A percentile compares a stretch with the other conserved stretches of the same genome.
Evolutionary conservation across 1,140 invertebrate genomes (phyloP).

Genomic region (Chlorops oryzae): DNA sequence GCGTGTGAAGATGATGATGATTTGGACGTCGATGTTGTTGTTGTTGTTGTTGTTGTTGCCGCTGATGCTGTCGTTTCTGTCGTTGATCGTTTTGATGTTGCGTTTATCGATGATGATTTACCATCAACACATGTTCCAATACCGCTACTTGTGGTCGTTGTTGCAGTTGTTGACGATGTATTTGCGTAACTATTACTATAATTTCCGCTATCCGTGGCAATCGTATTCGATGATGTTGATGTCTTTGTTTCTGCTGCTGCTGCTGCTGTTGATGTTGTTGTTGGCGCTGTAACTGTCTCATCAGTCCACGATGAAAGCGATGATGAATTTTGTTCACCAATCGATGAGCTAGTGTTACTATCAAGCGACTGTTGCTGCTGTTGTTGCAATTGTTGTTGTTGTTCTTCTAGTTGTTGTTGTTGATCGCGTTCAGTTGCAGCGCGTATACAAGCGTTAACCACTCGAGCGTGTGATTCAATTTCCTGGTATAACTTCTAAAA

Average conservation of each 20-base stretch:
- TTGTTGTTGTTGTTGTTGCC: slow-evolving; percentile 38
- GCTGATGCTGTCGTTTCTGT: slow-evolving; percentile 18
- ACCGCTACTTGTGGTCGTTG: too few species aligned
- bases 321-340: slow-evolving; percentile 18
- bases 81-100: slow-evolving; percentile 25
- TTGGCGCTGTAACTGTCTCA: slow-evolving; percentile 25
- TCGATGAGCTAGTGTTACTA: slow-evolving; percentile 21
- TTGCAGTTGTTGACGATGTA: too few species aligned
- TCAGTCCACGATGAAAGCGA: slow-evolving; percentile 33
- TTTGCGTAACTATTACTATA: too few species aligned
- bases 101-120: background rate
- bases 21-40: slow-evolving; percentile 1
- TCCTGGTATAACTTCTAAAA: slow-evolving; percentile 65
- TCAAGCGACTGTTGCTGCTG: slow-evolving; percentile 16
- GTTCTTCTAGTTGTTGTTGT: slow-evolving; percentile 21
- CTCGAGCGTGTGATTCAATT: slow-evolving; percentile 66
- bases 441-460: slow-evolving; percentile 60
- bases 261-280: slow-evolving; percentile 24
- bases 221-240: slow-evolving; percentile 23
- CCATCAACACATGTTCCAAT: too few species aligned
- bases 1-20: slow-evolving; percentile 9
- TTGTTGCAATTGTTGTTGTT: slow-evolving; percentile 22
- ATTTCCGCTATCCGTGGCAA: background rate
- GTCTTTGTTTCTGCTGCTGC: slow-evolving; percentile 30
- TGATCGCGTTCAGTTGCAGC: slow-evolving; percentile 40